phyloP scores from a whole-genome alignment of 2,888 invertebrate genomes.

The Drosophila merina region DNA sequence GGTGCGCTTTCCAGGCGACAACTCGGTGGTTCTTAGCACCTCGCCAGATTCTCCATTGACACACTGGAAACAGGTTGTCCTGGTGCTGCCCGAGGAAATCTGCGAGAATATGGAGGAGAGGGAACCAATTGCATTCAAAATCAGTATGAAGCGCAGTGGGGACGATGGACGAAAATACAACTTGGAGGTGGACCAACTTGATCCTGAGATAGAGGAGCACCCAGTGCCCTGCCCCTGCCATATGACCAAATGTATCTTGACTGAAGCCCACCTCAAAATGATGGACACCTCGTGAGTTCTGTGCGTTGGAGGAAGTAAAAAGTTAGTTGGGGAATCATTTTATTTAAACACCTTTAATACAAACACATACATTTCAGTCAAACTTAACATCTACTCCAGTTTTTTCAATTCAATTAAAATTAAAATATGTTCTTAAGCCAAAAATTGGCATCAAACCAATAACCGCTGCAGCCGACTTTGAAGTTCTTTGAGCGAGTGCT shows the following conservation, averaged over 20 bases:
- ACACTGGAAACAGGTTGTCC: constrained; percentile 97
- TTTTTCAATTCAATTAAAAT: constrained; percentile 3
- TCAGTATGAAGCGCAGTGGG: constrained; percentile 85
- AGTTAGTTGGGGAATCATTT: constrained; percentile 31
- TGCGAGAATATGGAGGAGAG: constrained; percentile 84
- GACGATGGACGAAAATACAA: constrained; percentile 85
- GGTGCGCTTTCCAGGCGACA: constrained; percentile 88
- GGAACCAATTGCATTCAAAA: constrained; percentile 89
- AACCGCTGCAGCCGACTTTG: constrained; percentile 82
- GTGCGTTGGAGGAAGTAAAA: background rate
- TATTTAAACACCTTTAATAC: constrained; percentile 52
- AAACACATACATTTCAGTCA: constrained; percentile 68
- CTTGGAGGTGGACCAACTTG: constrained; percentile 88
- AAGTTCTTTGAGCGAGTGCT: constrained; percentile 85
- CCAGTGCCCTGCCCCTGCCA: constrained; percentile 91
- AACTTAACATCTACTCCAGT: constrained; percentile 62
- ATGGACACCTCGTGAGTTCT: constrained; percentile 62
- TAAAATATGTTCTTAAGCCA: background rate
- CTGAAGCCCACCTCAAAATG: constrained; percentile 84
- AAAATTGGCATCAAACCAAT: constrained; percentile 37
- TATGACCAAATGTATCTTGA: constrained; percentile 91
- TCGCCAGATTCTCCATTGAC: constrained; percentile 90
- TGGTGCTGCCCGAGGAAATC: constrained; percentile 89
- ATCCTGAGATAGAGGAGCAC: constrained; percentile 89
- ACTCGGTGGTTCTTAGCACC: constrained; percentile 90